Evolutionary conservation across 2,797 vertebrate genomes (phyloP).

Genomic region (Coracias cyanogaster): DNA sequence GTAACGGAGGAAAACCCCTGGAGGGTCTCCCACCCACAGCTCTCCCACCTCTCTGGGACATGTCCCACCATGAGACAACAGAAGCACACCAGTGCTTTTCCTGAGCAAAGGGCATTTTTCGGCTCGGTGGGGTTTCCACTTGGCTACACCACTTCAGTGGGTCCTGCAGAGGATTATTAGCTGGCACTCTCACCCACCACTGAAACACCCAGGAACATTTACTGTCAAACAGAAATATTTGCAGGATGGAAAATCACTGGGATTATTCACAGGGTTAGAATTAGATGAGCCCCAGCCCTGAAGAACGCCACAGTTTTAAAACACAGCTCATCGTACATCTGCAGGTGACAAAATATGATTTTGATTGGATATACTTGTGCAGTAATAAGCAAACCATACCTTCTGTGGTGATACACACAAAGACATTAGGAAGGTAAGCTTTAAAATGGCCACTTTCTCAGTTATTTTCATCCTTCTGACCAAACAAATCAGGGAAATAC

Average conservation of each 20-base stretch:
- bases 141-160: background rate
- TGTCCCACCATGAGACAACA: background rate
- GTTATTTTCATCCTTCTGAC: background rate
- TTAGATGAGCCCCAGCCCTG: background rate
- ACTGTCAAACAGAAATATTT: background rate
- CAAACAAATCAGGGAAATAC: background rate
- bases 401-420: background rate
- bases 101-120: background rate
- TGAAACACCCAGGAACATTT: background rate
- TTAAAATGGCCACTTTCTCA: background rate
- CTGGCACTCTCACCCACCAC: background rate
- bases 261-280: background rate
- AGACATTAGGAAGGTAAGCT: background rate
- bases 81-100: background rate
- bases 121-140: background rate
- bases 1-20: background rate
- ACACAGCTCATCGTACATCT: background rate
- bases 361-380: background rate
- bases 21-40: background rate
- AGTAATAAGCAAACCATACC: background rate
- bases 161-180: background rate
- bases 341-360: background rate
- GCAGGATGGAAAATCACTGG: background rate
- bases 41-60: background rate
- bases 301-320: fast-evolving